Base-by-base conservation (phyloP, 2,113 vertebrate genomes). In the Hyla sarda region DNA sequence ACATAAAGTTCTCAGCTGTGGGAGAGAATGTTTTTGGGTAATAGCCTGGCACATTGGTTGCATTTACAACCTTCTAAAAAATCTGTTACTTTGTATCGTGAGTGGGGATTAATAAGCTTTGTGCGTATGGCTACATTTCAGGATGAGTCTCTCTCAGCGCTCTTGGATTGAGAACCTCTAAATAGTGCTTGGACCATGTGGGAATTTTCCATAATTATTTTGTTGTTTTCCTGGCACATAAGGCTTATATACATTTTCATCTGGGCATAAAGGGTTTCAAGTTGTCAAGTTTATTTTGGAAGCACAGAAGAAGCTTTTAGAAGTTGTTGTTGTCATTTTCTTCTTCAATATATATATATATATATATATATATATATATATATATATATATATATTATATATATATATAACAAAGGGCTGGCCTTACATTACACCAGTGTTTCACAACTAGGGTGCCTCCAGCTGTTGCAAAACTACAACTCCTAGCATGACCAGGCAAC, bases 1-100 rank as follows among this genome's bases (percentile, higher is more conserved):
- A 67, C 84, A 86, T 80, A 86, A 86, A 86, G 72, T 80, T 58
- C 84, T 80, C 32, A 30, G 76, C 81, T 62, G 85, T 62, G 54
- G 72, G 82, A 86, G 73, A 58, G 50, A 81, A 81, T 87, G 78
- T 82, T 87, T 82, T 82, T 56, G 67, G 77, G 85, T 82, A 87
- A 87, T 87, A 81, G 84, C 65, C 65, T 86, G 84, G 76, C 78
- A 87, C 58, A 74, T 87, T 87, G 85, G 67, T 50, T 82, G 50
- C 77, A 73, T 87, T 62, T 72, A 48, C 37, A 62, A 34, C 50
- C 85, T 81, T 34, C 37, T 74, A 45, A 80, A n/a, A 81, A 82
- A 87, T 86, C 84, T 86, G 84, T 86, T 58, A 28, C n/a, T 47
- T 72, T 86, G 60, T 80, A 37, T 81, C 65, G 23, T 67, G n/a